A percentile compares a stretch with the other conserved stretches of the same genome.
Conservation (phyloP, 2,113 vertebrate species). For the zebrafish (Danio rerio) region GRCz12tu NC_133189.1:9323001-9323500, state of each 20-base stretch:
- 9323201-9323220: neutral
- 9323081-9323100: no score
- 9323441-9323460: neutral
- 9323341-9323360: conserved; percentile 13
- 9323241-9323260: neutral
- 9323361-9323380: conserved; percentile 24
- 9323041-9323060: no score
- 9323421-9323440: neutral
- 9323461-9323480: conserved; percentile 40
- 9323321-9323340: conserved; percentile 25
- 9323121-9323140: no score
- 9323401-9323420: conserved; percentile 13
- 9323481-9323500: conserved; percentile 42
- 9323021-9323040: no score
- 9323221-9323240: neutral
- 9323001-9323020: no score
- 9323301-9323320: neutral
- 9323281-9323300: neutral
- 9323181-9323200: neutral
- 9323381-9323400: conserved; percentile 28
- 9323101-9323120: no score
- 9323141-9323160: no score
- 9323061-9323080: no score
- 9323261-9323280: neutral
- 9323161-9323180: neutral